Percentiles rank a stretch among this genome's conserved stretches.
Conservation (phyloP, 53 echinoderm and acorn worm species). For the Apostichopus leukothele region DNA sequence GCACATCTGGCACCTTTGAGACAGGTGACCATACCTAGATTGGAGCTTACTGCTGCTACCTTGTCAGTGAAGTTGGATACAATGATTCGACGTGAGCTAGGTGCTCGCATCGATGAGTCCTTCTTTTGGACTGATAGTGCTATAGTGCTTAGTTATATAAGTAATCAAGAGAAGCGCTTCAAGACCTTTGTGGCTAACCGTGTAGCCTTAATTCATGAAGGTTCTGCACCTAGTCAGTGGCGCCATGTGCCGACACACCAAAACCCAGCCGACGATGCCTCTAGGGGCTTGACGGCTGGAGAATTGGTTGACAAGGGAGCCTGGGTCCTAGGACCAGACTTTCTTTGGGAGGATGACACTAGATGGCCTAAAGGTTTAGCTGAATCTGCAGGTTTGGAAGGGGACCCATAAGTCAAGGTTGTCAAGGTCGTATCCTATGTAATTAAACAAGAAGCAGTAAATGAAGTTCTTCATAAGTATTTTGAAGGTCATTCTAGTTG, state of each 20-base stretch:
- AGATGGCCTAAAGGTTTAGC: background rate
- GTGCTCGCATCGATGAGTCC: conserved; percentile 46
- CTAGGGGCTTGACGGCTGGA: too few species aligned
- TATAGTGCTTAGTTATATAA: conserved; percentile 53
- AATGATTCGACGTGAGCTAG: conserved; percentile 46
- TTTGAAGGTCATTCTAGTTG: conserved; percentile 35
- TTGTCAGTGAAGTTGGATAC: conserved; percentile 51
- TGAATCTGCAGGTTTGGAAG: background rate
- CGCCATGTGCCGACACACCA: conserved; percentile 6
- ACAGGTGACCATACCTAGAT: conserved; percentile 52
- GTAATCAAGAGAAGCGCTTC: conserved; percentile 51
- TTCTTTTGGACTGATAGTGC: conserved; percentile 59
- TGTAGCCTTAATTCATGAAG: conserved; percentile 46
- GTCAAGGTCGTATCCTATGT: background rate
- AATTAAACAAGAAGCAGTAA: background rate
- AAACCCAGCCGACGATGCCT: too few species aligned
- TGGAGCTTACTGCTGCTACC: conserved; percentile 57
- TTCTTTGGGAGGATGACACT: conserved; percentile 27
- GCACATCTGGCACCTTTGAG: conserved; percentile 55
- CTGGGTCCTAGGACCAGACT: conserved; percentile 41
- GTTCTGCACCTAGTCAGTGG: conserved; percentile 55
- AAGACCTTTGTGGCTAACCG: conserved; percentile 69
- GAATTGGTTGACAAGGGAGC: too few species aligned
- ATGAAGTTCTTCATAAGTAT: background rate
- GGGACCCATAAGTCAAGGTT: conserved; percentile 10